Evolutionary conservation across 2,113 vertebrate species (phyloP).

Genomic region (Lepidothrix coronata): DNA sequence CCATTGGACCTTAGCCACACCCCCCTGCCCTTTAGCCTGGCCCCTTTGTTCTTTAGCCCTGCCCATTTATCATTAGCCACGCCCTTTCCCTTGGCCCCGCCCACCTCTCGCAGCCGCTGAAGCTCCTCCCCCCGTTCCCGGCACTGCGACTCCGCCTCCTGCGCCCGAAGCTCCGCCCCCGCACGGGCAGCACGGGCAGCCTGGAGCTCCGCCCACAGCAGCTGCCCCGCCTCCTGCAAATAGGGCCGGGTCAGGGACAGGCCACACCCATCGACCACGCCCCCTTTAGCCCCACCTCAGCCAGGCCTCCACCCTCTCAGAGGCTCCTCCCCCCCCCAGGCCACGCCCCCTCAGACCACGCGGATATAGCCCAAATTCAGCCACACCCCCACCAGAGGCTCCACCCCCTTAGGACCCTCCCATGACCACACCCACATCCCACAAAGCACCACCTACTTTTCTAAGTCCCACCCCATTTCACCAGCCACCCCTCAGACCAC

Average conservation of each 20-base stretch:
- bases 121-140: neutral
- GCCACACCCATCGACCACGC: neutral
- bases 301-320: too few species aligned
- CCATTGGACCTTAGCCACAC: neutral
- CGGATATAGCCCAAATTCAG: too few species aligned
- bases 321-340: neutral
- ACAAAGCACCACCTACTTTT: too few species aligned
- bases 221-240: neutral
- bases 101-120: neutral
- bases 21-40: too few species aligned
- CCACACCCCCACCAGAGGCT: neutral
- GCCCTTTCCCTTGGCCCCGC: accelerated
- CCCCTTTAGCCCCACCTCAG: neutral
- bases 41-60: neutral
- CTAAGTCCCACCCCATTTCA: too few species aligned
- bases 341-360: neutral
- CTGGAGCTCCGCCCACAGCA: neutral
- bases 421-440: neutral
- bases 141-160: neutral
- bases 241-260: accelerated
- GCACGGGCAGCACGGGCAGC: accelerated
- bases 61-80: neutral
- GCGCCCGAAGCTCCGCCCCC: neutral
- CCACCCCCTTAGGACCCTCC: too few species aligned
- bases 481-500: too few species aligned